These are phyloP conservation scores for Eupithecia abbreviata DNA, from an alignment of 2,888 invertebrate species.

Conservation along the genomic window DNA sequence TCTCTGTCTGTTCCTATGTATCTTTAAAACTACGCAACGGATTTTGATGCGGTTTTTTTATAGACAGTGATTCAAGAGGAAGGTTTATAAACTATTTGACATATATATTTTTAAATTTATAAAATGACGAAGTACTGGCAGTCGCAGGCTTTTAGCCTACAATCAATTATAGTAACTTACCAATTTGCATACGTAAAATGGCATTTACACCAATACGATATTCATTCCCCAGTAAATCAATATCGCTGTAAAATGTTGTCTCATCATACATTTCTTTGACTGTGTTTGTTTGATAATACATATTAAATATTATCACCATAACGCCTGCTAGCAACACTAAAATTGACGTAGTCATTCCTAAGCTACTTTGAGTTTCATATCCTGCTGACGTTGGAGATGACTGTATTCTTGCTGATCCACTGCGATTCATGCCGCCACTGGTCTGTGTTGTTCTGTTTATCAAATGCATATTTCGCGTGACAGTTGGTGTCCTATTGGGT, in stretches of 20 bases:
- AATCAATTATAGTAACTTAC: slow-evolving; percentile 50
- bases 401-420: slow-evolving; percentile 9
- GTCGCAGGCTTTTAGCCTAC: too few species aligned
- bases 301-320: slow-evolving; percentile 6
- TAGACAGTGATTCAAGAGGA: too few species aligned
- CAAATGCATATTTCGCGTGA: slow-evolving; percentile 4
- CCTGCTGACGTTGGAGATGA: not conserved
- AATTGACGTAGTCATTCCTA: slow-evolving; percentile 6
- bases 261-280: slow-evolving; percentile 53
- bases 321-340: slow-evolving; percentile 7
- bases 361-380: slow-evolving; percentile 2
- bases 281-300: slow-evolving; percentile 12
- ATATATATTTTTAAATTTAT: too few species aligned
- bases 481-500: slow-evolving; percentile 10
- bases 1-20: too few species aligned
- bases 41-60: too few species aligned
- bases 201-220: slow-evolving; percentile 66
- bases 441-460: slow-evolving; percentile 3
- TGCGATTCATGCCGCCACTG: slow-evolving; percentile 9
- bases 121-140: too few species aligned
- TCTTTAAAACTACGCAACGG: too few species aligned
- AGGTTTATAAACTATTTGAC: too few species aligned
- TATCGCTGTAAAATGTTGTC: slow-evolving; percentile 62
- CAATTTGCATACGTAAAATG: slow-evolving; percentile 67
- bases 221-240: slow-evolving; percentile 61